phyloP scores from a whole-genome alignment of 2,888 invertebrate genomes.

The Chymomyza procnemis region DNA sequence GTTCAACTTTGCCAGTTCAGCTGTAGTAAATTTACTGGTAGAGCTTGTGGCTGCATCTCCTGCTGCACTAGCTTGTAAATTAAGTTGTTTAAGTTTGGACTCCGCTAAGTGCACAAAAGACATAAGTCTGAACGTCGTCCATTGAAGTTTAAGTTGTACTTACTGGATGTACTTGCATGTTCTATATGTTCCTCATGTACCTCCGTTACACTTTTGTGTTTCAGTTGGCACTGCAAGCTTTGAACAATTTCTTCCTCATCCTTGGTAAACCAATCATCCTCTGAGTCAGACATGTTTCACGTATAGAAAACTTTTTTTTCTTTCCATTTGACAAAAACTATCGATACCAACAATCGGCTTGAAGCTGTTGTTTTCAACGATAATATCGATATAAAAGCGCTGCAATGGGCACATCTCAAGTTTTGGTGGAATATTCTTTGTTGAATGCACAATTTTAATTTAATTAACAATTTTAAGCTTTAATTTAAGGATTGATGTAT shows the following conservation, averaged over 20 bases:
- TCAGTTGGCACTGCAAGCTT: conserved; percentile 54
- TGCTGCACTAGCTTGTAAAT: neutral
- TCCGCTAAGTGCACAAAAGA: conserved; percentile 2
- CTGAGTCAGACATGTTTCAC: conserved; percentile 61
- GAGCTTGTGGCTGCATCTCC: conserved; percentile 13
- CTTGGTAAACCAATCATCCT: conserved; percentile 77
- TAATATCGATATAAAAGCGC: too few species aligned
- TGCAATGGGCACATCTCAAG: too few species aligned
- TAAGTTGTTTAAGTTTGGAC: conserved; percentile 3
- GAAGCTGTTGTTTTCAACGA: too few species aligned
- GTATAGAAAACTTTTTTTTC: conserved; percentile 8
- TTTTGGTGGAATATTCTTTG: too few species aligned
- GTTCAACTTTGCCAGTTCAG: conserved; percentile 36
- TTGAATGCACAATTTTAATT: too few species aligned
- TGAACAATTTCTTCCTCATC: conserved; percentile 75
- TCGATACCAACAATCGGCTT: too few species aligned
- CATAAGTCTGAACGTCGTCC: neutral
- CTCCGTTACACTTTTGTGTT: conserved; percentile 13
- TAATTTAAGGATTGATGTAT: too few species aligned
- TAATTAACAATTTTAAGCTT: too few species aligned
- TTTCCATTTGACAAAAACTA: conserved; percentile 5
- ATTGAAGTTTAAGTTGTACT: neutral
- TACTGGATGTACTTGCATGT: conserved; percentile 7
- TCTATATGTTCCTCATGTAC: conserved; percentile 38
- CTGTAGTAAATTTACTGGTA: conserved; percentile 23